Evolutionary conservation across 2,888 invertebrate genomes (phyloP).

Genomic region (Megaustenia siamemsis): DNA sequence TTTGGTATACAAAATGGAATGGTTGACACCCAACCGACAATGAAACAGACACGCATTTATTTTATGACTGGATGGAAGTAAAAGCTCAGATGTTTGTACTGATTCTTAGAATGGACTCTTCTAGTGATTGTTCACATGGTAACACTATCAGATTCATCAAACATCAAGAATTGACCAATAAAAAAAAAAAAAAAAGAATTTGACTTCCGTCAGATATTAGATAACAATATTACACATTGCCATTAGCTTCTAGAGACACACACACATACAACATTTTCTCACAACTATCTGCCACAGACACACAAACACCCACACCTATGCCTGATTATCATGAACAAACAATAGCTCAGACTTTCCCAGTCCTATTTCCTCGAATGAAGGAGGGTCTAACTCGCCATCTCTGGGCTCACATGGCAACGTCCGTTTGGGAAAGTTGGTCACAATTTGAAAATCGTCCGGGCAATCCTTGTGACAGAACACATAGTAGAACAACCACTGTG

Average conservation of each 20-base stretch:
- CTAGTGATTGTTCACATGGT: too few species aligned
- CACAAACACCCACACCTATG: constrained; percentile 74
- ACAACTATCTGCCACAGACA: not conserved
- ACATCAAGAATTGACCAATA: too few species aligned
- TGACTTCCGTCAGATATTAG: not conserved
- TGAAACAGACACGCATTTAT: not conserved
- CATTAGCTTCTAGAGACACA: not conserved
- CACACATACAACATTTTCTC: not conserved
- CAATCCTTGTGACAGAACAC: constrained; percentile 96
- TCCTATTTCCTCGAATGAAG: constrained; percentile 88
- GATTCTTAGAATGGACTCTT: too few species aligned
- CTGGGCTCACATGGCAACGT: constrained; percentile 86
- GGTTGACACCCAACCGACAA: not conserved
- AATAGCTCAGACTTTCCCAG: constrained; percentile 93
- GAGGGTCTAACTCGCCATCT: constrained; percentile 79
- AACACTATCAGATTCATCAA: too few species aligned
- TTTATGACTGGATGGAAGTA: too few species aligned
- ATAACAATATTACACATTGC: too few species aligned
- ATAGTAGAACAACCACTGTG: constrained; percentile 94
- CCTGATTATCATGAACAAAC: constrained; percentile 96
- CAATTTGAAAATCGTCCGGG: constrained; percentile 95
- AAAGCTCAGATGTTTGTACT: too few species aligned
- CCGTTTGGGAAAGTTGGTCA: constrained; percentile 95
- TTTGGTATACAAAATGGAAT: constrained; percentile 14
- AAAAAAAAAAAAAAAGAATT: not conserved